Evolutionary conservation across 2,888 invertebrate species (phyloP), one percentile per base, ranked within the genome.

Genomic region (Theretra japonica): DNA sequence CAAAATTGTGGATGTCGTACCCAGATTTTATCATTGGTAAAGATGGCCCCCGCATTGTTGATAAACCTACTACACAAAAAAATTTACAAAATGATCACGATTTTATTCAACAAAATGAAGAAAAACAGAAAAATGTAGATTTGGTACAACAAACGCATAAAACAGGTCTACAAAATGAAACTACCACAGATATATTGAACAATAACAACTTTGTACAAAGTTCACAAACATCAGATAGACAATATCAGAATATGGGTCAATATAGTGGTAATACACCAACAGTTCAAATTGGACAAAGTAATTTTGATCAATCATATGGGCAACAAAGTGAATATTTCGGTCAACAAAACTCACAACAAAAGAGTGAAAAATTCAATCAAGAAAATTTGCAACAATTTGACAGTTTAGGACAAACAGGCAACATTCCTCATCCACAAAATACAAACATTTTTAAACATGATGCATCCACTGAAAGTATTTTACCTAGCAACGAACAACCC

Each of bases 401-500:
- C 19, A 30, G 11, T 41, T 72, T 74, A 50, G 74, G 72, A 72
- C 68, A 73, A 59, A 72, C 77, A 70, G 70, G 69, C 48, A 56
- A 75, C 25, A 62, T 71, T 23, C 71, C 75, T 17, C 70, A 75
- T 30, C 80, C 84, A 77, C 74, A 70, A 60, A 68, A 74, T 33
- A 68, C 25, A 11, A 53, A 53, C n/a, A 53, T 53, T 53, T n/a
- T n/a, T n/a, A 53, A 53, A 1, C 19, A n/a, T n/a, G 53, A 53
- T 53, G n/a, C 6, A 6, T 53, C 53, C n/a, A 53, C 53, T 53
- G 53, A 53, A 53, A 53, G 53, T 53, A 6, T 53, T 53, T 6
- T 19, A 53, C 17, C 53, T 5, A 53, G 19, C 7, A 53, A n/a
- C 5, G 19, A 53, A n/a, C 19, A 53, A n/a, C 4, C 19, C 4